Evolutionary conservation across 2,113 vertebrate genomes (phyloP).

Genomic region (Kryptolebias marmoratus): DNA sequence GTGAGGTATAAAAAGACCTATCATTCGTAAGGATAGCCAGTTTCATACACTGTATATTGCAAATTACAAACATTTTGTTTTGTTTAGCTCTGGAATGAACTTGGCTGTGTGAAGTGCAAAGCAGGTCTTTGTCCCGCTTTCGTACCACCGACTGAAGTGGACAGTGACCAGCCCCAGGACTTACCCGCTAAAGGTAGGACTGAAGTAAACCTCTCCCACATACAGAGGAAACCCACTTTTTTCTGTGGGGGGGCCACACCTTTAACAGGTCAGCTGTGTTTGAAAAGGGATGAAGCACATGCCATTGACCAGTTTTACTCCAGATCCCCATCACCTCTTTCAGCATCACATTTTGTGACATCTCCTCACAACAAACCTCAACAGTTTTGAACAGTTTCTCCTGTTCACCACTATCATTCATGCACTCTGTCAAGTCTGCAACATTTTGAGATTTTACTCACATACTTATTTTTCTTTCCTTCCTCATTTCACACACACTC

Average conservation of each 20-base stretch:
- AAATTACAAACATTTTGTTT: constrained; percentile 2
- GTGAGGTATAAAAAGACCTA: constrained; percentile 82
- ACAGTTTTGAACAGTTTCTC: constrained; percentile 21
- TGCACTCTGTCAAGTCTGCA: constrained; percentile 33
- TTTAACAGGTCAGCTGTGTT: constrained; percentile 2
- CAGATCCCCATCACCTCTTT: constrained; percentile 23
- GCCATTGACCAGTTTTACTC: constrained; percentile 59
- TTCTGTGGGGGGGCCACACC: constrained; percentile 3
- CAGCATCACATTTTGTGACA: constrained; percentile 46
- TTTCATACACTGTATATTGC: neutral
- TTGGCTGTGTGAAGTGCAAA: constrained; percentile 87
- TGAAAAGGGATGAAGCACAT: constrained; percentile 67
- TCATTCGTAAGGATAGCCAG: neutral
- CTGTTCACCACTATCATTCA: constrained; percentile 43
- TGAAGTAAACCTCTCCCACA: constrained; percentile 39
- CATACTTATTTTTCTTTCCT: constrained; percentile 25
- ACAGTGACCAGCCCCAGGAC: constrained; percentile 81
- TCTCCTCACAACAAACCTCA: constrained; percentile 27
- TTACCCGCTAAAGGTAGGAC: constrained; percentile 90
- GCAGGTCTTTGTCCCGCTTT: constrained; percentile 86
- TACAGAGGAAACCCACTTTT: constrained; percentile 16
- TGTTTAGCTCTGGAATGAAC: constrained; percentile 86
- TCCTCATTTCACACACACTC: constrained; percentile 48
- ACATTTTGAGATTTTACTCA: constrained; percentile 40
- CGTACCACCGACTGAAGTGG: constrained; percentile 66